These are phyloP conservation scores for Tachypleus tridentatus DNA, from an alignment of 1,140 invertebrate species.

Conservation along the genomic window DNA sequence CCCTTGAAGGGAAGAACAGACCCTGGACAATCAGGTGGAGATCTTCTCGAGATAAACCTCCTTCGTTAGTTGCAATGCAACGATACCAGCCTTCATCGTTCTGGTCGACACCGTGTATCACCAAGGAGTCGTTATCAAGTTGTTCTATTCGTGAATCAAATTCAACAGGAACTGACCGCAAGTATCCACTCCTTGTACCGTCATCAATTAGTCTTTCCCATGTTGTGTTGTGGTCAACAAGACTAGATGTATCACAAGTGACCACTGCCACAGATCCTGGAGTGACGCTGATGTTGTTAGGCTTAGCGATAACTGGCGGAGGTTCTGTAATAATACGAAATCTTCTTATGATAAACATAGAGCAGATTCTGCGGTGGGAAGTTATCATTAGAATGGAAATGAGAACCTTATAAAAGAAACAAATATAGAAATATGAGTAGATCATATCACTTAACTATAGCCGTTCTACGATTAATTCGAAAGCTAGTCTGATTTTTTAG, in stretches of 20 bases:
- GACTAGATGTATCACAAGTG: conserved; percentile 37
- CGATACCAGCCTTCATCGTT: conserved; percentile 38
- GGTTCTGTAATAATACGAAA: too few relatives aligned
- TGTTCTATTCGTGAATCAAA: conserved; percentile 15
- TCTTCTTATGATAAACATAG: too few relatives aligned
- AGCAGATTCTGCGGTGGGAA: too few relatives aligned
- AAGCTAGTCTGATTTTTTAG: too few relatives aligned
- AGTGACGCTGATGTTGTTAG: conserved; percentile 36
- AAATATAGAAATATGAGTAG: too few relatives aligned
- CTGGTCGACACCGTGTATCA: conserved; percentile 26
- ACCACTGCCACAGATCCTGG: conserved; percentile 35
- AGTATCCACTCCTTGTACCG: conserved; percentile 7
- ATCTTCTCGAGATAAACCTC: conserved; percentile 31
- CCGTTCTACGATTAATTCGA: too few relatives aligned
- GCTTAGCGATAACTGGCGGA: conserved; percentile 36
- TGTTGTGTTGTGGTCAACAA: conserved; percentile 36
- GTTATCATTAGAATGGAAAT: too few relatives aligned
- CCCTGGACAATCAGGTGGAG: conserved; percentile 15
- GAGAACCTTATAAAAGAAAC: too few relatives aligned
- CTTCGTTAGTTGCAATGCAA: conserved; percentile 39
- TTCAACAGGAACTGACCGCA: conserved; percentile 4
- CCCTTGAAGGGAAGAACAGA: not conserved
- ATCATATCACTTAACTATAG: too few relatives aligned
- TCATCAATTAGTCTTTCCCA: conserved; percentile 32
- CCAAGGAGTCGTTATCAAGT: conserved; percentile 25